Conservation (phyloP, 2,888 invertebrate genomes). For the Mylabris sibirica region DNA sequence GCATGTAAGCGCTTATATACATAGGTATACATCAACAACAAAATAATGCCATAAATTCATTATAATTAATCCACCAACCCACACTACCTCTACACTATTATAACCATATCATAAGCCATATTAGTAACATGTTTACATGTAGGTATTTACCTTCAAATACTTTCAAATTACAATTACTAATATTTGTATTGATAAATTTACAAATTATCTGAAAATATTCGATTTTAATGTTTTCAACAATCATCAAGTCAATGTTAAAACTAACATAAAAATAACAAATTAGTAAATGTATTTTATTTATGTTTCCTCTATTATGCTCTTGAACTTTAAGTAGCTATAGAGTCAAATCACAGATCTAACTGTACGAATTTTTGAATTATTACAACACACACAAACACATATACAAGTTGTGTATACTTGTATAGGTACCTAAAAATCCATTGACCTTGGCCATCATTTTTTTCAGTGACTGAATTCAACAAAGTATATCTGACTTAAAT, state of each 20-base stretch:
- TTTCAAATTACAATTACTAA: neutral
- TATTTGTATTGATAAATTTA: neutral
- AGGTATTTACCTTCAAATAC: slow-evolving; percentile 4
- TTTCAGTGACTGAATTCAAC: slow-evolving; percentile 25
- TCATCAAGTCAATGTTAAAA: neutral
- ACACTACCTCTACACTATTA: neutral
- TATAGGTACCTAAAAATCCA: slow-evolving; percentile 27
- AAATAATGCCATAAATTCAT: slow-evolving; percentile 1
- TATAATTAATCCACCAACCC: slow-evolving; percentile 10
- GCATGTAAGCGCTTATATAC: slow-evolving; percentile 7
- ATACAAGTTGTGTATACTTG: neutral
- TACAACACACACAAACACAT: neutral
- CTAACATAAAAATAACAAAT: neutral
- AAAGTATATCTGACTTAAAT: slow-evolving; percentile 20
- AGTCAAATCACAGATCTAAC: neutral
- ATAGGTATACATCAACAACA: neutral
- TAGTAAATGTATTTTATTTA: neutral
- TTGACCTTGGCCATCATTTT: slow-evolving; percentile 26
- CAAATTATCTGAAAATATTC: neutral
- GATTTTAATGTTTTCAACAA: neutral
- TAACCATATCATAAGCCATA: slow-evolving; percentile 2
- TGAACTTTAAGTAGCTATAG: slow-evolving; percentile 18
- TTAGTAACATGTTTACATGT: neutral
- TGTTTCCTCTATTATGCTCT: slow-evolving; percentile 23
- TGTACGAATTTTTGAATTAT: neutral